phyloP scores from a whole-genome alignment of 2,888 invertebrate species.

The Argyresthia goedartella region DNA sequence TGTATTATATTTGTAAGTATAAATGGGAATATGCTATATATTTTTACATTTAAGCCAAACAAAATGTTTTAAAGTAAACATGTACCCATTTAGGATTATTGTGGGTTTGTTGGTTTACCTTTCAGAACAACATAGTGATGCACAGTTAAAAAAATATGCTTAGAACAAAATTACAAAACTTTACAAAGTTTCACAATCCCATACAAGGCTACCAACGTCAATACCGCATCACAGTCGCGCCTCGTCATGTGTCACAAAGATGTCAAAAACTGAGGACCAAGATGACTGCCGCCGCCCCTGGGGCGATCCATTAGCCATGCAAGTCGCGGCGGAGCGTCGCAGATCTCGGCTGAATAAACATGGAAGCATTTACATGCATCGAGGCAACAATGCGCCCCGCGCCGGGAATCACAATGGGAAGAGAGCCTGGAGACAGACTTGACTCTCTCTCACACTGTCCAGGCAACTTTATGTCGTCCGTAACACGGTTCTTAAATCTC shows the following conservation, averaged over 20 bases:
- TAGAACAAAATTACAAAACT: no score
- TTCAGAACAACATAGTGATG: no score
- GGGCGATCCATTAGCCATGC: conserved; percentile 3
- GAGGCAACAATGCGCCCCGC: conserved; percentile 54
- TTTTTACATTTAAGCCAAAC: no score
- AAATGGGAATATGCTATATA: no score
- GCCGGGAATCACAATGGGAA: conserved; percentile 51
- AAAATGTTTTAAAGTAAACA: no score
- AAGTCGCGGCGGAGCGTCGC: neutral
- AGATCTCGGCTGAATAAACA: conserved; percentile 61
- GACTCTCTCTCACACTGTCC: conserved; percentile 9
- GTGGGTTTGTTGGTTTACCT: no score
- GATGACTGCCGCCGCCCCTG: neutral
- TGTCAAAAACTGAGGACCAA: conserved; percentile 16
- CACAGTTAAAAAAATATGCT: no score
- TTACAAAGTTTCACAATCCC: neutral
- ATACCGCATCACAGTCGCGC: conserved; percentile 20
- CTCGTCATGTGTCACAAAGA: conserved; percentile 30
- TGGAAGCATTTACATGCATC: conserved; percentile 65
- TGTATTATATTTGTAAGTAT: no score
- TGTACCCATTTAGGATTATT: no score
- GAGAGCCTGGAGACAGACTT: neutral
- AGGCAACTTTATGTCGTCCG: conserved; percentile 9
- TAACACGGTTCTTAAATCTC: neutral
- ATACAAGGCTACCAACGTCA: neutral